These are phyloP conservation scores for Petrocephalus microphthalmus DNA, from an alignment of 2,113 vertebrate species.

Conservation along the genomic window DNA sequence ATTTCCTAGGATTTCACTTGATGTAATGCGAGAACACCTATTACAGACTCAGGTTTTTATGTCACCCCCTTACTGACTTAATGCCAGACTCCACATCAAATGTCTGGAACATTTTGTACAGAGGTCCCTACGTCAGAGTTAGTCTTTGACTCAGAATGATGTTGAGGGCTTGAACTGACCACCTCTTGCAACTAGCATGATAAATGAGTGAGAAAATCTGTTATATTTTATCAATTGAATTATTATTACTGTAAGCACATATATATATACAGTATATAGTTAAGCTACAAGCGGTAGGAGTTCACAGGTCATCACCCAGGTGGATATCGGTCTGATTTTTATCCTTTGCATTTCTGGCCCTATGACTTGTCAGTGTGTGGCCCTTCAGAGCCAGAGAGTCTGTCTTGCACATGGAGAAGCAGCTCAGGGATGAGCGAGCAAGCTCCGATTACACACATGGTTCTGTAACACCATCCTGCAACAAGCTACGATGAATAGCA, in stretches of 20 bases:
- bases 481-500: background rate
- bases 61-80: background rate
- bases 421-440: background rate
- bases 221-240: background rate
- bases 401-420: background rate
- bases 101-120: background rate
- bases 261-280: too few relatives aligned
- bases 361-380: background rate
- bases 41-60: background rate
- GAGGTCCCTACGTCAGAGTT: background rate
- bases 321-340: background rate
- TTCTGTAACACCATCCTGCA: background rate
- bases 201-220: background rate
- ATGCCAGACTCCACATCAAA: background rate
- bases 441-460: background rate
- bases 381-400: background rate
- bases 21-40: background rate
- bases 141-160: background rate
- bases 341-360: background rate
- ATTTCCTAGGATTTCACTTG: background rate
- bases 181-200: background rate
- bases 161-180: background rate
- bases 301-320: background rate
- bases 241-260: background rate
- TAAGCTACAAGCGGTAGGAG: background rate